Evolutionary conservation across 2,797 vertebrate species (phyloP).

Genomic region (Mallotus villosus): DNA sequence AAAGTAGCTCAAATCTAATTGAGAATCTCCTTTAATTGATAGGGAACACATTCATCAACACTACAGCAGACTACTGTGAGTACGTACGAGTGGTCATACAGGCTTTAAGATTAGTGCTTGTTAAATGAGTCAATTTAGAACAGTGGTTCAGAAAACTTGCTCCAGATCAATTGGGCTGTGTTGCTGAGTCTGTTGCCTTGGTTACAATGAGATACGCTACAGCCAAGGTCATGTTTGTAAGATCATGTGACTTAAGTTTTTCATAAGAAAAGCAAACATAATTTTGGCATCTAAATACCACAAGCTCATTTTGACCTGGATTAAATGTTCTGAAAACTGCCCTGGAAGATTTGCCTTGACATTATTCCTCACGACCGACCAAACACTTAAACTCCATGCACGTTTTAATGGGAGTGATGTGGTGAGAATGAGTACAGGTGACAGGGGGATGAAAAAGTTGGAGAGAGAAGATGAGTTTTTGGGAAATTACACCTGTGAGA

Average conservation of each 20-base stretch:
- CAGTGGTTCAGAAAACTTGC: conserved; percentile 57
- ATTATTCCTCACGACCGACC: conserved; percentile 54
- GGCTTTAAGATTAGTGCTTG: conserved; percentile 47
- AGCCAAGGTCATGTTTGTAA: not conserved
- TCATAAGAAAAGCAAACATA: not conserved
- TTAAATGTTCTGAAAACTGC: conserved; percentile 47
- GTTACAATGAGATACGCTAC: conserved; percentile 17
- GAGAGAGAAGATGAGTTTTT: conserved; percentile 73
- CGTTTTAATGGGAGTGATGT: conserved; percentile 57
- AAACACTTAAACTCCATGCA: conserved; percentile 67
- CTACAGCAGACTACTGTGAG: conserved; percentile 61
- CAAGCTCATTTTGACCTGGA: conserved; percentile 42
- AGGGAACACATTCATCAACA: conserved; percentile 62
- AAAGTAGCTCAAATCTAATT: conserved; percentile 57
- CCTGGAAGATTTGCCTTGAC: conserved; percentile 33
- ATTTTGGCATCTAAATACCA: not conserved
- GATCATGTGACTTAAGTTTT: not conserved
- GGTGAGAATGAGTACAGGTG: conserved; percentile 44
- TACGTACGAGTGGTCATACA: conserved; percentile 63
- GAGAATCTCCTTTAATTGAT: conserved; percentile 69
- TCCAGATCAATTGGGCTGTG: conserved; percentile 48
- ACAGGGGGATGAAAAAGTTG: conserved; percentile 53
- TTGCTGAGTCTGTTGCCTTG: not conserved
- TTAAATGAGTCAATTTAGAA: conserved; percentile 45
- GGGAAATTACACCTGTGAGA: conserved; percentile 85